Base-by-base conservation (phyloP, 2,113 vertebrate genomes). In the Neofelis nebulosa region DNA sequence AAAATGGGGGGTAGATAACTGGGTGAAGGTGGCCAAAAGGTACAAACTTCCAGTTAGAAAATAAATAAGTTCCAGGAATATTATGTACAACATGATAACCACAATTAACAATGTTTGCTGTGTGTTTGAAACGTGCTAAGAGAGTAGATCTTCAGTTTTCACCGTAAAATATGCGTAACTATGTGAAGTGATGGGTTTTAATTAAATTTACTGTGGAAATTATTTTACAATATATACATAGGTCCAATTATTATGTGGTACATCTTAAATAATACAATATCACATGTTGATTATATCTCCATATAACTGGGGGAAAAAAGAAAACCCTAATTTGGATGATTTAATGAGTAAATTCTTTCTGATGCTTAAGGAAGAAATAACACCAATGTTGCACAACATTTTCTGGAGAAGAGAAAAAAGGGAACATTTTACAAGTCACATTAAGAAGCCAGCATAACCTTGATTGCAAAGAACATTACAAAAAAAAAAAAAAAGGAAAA, bases 321-420 rank as follows among this genome's bases (percentile, higher is more conserved):
- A 86, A 69, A 87, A 87, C 33, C 57, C 57, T 36, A 84, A 90
- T 41, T 14, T 80, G 23, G 14, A 33, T 93, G 41, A 95, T 16
- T 50, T 71, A 94, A 69, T 61, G 10, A 19, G n/a, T 68, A 57
- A 78, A 61, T 89, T 95, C 71, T 57, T 89, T 50, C 31, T 76
- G 29, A 95, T 52, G 79, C 57, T 94, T 41, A 81, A 89, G 65
- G 69, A 71, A 57, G 31, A 79, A 84, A 89, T 92, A 82, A 63
- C 9, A 84, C 52, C 33, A 57, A 38, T 23, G 19, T 36, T 45
- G 29, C 19, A 89, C 27, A 55, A 55, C 15, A 55, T 88, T 41
- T 48, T 87, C 14, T 27, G 41, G 38, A 92, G 87, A 97, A 92
- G 69, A 78, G 78, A 13, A 87, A 86, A 74, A 23, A 66, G 25